Percentiles rank a stretch among this genome's conserved stretches.
These are phyloP conservation scores for Bombus ignitus DNA, from an alignment of 1,140 invertebrate species.

Conservation along the genomic window DNA sequence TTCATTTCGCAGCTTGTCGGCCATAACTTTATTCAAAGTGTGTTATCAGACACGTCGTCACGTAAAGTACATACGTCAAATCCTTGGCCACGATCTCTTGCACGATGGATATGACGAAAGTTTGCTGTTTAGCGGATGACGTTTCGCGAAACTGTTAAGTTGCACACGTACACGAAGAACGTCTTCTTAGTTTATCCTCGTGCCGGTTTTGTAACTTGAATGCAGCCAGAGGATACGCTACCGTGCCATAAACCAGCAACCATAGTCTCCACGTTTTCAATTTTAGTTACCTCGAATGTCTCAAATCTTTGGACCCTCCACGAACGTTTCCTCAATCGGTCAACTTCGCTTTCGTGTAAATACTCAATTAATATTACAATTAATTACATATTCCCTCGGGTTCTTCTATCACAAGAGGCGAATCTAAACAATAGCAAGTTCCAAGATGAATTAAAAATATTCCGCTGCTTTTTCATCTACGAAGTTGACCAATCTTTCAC, in stretches of 20 bases:
- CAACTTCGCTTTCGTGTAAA: too few relatives aligned
- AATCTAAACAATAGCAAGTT: too few relatives aligned
- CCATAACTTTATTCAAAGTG: conserved; percentile 28
- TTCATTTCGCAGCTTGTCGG: not conserved
- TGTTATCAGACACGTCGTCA: conserved; percentile 23
- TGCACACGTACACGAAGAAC: too few relatives aligned
- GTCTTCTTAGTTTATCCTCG: not conserved
- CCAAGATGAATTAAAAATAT: too few relatives aligned
- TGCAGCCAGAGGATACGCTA: too few relatives aligned
- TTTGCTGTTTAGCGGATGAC: conserved; percentile 11
- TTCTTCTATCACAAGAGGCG: too few relatives aligned
- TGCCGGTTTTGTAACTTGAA: not conserved
- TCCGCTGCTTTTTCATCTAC: too few relatives aligned
- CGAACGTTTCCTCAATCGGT: too few relatives aligned
- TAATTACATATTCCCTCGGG: too few relatives aligned
- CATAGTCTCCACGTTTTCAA: not conserved
- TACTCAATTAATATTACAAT: too few relatives aligned
- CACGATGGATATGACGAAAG: conserved; percentile 15
- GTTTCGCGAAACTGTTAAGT: conserved; percentile 28
- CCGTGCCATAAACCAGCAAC: not conserved
- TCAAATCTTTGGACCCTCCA: not conserved
- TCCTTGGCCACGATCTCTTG: conserved; percentile 3
- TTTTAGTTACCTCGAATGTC: not conserved
- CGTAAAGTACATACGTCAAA: conserved; percentile 21
- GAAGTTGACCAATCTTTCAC: too few relatives aligned